These are phyloP conservation scores for Nomada goodeniana DNA, from an alignment of 2,888 invertebrate species.

Conservation along the genomic window DNA sequence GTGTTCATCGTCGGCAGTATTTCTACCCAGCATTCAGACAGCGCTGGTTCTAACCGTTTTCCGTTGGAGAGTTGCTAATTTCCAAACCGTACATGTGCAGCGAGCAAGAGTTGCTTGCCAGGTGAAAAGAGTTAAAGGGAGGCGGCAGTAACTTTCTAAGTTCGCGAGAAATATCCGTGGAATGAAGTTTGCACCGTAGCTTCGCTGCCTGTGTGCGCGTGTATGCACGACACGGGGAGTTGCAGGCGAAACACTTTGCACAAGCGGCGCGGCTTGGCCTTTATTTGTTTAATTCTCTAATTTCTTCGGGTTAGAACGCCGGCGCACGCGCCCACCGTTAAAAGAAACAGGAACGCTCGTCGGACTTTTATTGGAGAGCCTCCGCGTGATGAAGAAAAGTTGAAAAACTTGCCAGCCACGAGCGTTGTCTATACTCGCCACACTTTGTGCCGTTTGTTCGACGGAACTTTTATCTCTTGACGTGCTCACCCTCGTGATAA, in stretches of 20 bases:
- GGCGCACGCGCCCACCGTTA: not conserved
- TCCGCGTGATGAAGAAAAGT: slow-evolving; percentile 22
- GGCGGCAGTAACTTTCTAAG: slow-evolving; percentile 33
- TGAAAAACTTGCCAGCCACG: slow-evolving; percentile 12
- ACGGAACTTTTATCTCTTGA: not conserved
- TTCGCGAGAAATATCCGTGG: slow-evolving; percentile 45
- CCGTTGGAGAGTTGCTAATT: slow-evolving; percentile 40
- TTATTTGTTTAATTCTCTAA: slow-evolving; percentile 58
- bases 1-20: slow-evolving; percentile 1
- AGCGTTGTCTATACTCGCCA: not conserved
- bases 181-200: slow-evolving; percentile 47
- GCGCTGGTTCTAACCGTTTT: slow-evolving; percentile 36
- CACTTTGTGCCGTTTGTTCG: not conserved
- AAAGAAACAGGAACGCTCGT: slow-evolving; percentile 1
- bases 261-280: slow-evolving; percentile 10
- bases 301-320: slow-evolving; percentile 41
- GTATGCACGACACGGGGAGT: not conserved
- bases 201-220: not conserved
- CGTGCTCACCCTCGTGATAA: not conserved
- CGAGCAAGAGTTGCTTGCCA: not conserved
- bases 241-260: slow-evolving; percentile 40
- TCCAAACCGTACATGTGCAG: slow-evolving; percentile 30
- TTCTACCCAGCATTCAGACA: not conserved
- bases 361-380: slow-evolving; percentile 24
- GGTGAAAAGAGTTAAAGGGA: slow-evolving; percentile 47